A percentile compares a stretch with the other conserved stretches of the same genome.
Evolutionary conservation across 2,797 vertebrate genomes (phyloP).

Genomic region (Glossophaga mutica): DNA sequence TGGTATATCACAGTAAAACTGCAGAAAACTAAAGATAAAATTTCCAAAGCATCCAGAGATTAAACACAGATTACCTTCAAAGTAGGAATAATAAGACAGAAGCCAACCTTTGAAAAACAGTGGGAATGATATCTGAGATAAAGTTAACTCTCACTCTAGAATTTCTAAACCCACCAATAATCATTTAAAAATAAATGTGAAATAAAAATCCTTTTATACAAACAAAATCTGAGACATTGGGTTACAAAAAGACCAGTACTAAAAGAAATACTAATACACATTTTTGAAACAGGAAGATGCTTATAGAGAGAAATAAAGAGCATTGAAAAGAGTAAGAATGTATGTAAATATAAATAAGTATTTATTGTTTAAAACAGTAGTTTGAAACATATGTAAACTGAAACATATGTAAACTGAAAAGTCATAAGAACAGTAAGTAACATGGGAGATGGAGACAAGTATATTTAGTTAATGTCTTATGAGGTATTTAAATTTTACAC

Average conservation of each 20-base stretch:
- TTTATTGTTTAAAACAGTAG: background rate
- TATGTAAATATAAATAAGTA: background rate
- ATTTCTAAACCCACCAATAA: background rate
- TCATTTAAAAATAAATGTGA: background rate
- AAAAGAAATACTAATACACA: background rate
- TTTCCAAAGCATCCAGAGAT: background rate
- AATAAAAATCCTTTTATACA: background rate
- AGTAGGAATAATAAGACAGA: background rate
- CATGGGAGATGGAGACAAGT: background rate
- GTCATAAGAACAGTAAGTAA: background rate
- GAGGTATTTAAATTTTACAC: background rate
- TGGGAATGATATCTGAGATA: background rate
- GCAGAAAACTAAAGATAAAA: background rate
- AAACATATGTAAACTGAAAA: background rate
- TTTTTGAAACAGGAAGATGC: background rate
- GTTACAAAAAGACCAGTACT: background rate
- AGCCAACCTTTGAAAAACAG: background rate
- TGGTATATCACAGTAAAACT: background rate
- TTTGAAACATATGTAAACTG: background rate
- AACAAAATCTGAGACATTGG: background rate
- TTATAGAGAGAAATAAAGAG: background rate
- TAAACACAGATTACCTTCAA: background rate
- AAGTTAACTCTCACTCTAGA: background rate
- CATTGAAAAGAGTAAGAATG: background rate
- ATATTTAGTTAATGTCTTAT: background rate